phyloP scores from a whole-genome alignment of 2,797 vertebrate species.

The Takifugu ocellatus region DNA sequence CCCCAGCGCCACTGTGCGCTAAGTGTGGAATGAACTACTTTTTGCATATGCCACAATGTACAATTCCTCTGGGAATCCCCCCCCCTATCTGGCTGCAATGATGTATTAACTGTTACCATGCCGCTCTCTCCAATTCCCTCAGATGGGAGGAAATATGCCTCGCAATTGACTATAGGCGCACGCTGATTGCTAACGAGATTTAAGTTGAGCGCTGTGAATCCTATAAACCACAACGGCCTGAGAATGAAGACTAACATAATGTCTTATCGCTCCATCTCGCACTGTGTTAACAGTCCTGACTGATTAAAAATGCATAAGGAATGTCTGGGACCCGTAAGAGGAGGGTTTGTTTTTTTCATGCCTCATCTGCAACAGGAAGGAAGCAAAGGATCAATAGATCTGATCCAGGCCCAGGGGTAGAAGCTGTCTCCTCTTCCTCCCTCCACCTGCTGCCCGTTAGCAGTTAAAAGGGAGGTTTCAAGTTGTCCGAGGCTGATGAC shows the following conservation, averaged over 20 bases:
- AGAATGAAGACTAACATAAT: slow-evolving; percentile 48
- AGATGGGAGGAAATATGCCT: slow-evolving; percentile 53
- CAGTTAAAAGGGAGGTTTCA: slow-evolving; percentile 59
- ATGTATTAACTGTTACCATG: slow-evolving; percentile 73
- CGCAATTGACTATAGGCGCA: slow-evolving; percentile 41
- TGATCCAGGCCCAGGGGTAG: slow-evolving; percentile 62
- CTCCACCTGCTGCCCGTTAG: slow-evolving; percentile 37
- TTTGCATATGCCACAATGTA: slow-evolving; percentile 71
- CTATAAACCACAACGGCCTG: slow-evolving; percentile 50
- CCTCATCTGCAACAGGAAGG: slow-evolving; percentile 75
- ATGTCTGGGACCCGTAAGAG: slow-evolving; percentile 70
- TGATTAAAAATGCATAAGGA: slow-evolving; percentile 77
- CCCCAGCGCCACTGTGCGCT: slow-evolving; percentile 71
- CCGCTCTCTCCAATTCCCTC: slow-evolving; percentile 57
- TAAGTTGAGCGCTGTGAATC: slow-evolving; percentile 45
- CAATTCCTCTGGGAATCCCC: slow-evolving; percentile 66
- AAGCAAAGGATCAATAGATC: slow-evolving; percentile 74
- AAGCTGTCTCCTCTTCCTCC: slow-evolving; percentile 47
- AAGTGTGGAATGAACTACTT: slow-evolving; percentile 80
- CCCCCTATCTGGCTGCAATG: slow-evolving; percentile 63
- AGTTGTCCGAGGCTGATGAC: slow-evolving; percentile 55
- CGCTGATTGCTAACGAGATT: slow-evolving; percentile 51
- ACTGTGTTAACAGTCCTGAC: slow-evolving; percentile 68
- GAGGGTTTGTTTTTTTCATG: slow-evolving; percentile 72
- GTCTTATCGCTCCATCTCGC: slow-evolving; percentile 61